phyloP scores from a whole-genome alignment of 64 coral and sea anemone species.

The Orbicella faveolata region DNA sequence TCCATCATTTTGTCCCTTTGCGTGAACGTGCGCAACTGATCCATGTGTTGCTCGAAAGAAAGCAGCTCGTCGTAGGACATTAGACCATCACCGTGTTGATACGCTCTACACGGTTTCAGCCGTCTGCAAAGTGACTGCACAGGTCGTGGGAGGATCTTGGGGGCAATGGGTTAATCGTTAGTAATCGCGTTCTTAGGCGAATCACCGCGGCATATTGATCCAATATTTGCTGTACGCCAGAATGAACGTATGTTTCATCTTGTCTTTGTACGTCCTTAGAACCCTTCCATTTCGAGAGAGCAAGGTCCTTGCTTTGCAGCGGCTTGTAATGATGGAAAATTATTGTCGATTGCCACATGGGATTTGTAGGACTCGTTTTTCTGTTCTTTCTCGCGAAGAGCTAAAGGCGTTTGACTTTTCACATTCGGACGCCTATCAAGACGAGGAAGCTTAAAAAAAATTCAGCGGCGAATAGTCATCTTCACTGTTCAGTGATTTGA shows the following conservation, averaged over 20 bases:
- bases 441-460: background rate
- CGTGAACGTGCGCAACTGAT: background rate
- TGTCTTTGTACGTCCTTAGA: background rate
- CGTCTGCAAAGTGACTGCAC: too few relatives aligned
- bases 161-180: background rate
- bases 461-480: background rate
- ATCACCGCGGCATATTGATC: background rate
- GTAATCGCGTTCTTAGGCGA: background rate
- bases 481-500: too few relatives aligned
- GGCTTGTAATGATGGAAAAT: too few relatives aligned
- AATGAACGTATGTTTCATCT: background rate
- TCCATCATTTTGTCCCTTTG: background rate
- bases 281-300: background rate
- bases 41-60: slow-evolving; percentile 8
- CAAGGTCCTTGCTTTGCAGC: too few relatives aligned
- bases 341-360: background rate
- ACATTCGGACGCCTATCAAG: background rate
- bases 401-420: background rate
- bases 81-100: background rate
- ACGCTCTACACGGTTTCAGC: background rate
- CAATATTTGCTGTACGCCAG: background rate
- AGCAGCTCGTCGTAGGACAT: slow-evolving; percentile 13
- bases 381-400: background rate
- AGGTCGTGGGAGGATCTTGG: background rate
- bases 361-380: background rate